Conservation (phyloP, 2,797 vertebrate species). For the Eulemur albifrons region DNA sequence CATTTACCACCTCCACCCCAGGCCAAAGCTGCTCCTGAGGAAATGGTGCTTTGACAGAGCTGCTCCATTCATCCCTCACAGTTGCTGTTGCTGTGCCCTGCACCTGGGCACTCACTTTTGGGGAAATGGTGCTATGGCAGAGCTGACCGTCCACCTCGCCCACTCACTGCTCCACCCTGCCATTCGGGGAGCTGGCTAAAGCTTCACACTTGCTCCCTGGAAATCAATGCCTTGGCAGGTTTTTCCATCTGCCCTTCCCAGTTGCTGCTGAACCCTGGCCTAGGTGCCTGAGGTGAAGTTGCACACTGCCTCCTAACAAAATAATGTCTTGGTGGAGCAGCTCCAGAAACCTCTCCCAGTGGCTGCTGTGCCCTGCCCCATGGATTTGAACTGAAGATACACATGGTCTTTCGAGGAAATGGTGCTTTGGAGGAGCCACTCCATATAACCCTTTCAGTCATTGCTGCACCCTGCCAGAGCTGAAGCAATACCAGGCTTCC, state of each 20-base stretch:
- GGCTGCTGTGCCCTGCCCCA: not conserved
- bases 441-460: too few relatives aligned
- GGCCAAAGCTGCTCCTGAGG: too few relatives aligned
- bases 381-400: too few relatives aligned
- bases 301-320: not conserved
- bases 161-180: not conserved
- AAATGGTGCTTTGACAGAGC: too few relatives aligned
- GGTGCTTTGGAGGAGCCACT: too few relatives aligned
- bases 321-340: not conserved
- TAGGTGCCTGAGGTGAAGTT: not conserved
- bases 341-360: not conserved
- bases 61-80: too few relatives aligned
- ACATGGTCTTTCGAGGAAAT: too few relatives aligned
- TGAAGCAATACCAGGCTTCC: not conserved
- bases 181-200: not conserved
- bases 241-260: not conserved
- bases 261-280: not conserved
- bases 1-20: too few relatives aligned
- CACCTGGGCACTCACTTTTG: too few relatives aligned
- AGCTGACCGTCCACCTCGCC: not conserved
- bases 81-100: too few relatives aligned
- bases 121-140: not conserved
- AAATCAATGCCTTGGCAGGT: not conserved
- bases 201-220: not conserved
- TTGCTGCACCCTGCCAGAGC: not conserved